A percentile compares a stretch with the other conserved stretches of the same genome.
phyloP scores from a whole-genome alignment of 1,140 invertebrate genomes.

The Drosophila simulans region DNA sequence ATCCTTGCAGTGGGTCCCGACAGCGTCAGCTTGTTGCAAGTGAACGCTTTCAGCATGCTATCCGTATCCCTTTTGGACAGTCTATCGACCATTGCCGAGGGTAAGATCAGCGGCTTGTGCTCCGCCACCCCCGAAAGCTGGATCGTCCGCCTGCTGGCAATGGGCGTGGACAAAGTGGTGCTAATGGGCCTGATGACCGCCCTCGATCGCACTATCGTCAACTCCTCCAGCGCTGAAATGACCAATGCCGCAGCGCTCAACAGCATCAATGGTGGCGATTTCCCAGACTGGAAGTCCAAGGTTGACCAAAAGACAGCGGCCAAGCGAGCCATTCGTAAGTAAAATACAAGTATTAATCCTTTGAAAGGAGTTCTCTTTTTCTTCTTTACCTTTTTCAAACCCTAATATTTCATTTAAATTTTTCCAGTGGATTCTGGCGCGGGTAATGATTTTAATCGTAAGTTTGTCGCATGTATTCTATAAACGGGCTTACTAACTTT shows the following conservation, averaged over 20 bases:
- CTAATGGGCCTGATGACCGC: slow-evolving; percentile 60
- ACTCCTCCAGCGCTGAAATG: slow-evolving; percentile 11
- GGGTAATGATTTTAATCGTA: slow-evolving; percentile 10
- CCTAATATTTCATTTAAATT: not conserved
- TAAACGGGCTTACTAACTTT: not conserved
- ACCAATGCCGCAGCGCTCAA: slow-evolving; percentile 24
- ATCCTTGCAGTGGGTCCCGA: slow-evolving; percentile 62
- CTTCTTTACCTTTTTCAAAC: not conserved
- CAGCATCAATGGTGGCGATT: slow-evolving; percentile 24
- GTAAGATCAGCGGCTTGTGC: slow-evolving; percentile 53
- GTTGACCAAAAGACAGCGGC: slow-evolving; percentile 17
- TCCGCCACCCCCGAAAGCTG: slow-evolving; percentile 54
- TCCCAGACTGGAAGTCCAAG: not conserved
- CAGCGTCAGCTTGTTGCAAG: slow-evolving; percentile 33
- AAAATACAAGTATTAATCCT: too few relatives aligned
- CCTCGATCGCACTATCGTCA: slow-evolving; percentile 37
- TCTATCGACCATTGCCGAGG: slow-evolving; percentile 46
- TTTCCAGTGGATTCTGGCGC: not conserved
- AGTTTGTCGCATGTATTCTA: not conserved
- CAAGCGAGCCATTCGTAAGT: slow-evolving; percentile 40
- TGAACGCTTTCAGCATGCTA: slow-evolving; percentile 62
- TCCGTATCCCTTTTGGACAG: slow-evolving; percentile 58
- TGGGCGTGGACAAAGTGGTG: slow-evolving; percentile 60
- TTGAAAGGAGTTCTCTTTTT: not conserved
- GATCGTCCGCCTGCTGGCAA: slow-evolving; percentile 62